Evolutionary conservation across 2,797 vertebrate species (phyloP).

Genomic region (Antennarius maculatus): DNA sequence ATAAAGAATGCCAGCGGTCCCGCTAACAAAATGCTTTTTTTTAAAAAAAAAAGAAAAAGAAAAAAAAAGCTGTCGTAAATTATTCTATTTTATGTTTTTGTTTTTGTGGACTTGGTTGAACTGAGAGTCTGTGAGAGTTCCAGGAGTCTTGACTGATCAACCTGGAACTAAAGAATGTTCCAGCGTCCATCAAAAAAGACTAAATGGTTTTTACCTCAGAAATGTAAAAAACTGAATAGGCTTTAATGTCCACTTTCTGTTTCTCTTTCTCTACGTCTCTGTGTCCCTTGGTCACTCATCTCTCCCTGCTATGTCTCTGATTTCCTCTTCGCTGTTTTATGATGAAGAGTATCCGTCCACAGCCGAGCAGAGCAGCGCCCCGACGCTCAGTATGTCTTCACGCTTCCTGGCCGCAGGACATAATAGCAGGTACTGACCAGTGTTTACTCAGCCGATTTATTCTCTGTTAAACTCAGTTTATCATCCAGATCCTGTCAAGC

Average conservation of each 20-base stretch:
- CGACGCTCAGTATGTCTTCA: slow-evolving; percentile 87
- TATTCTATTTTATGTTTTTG: too few relatives aligned
- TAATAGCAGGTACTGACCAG: slow-evolving; percentile 83
- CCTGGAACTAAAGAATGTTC: background rate
- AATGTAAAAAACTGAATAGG: slow-evolving; percentile 4
- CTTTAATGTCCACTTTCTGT: slow-evolving; percentile 13
- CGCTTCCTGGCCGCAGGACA: slow-evolving; percentile 84
- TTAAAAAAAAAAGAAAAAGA: too few relatives aligned
- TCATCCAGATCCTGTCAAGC: slow-evolving; percentile 16
- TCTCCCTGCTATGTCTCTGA: slow-evolving; percentile 8
- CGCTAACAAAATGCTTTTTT: too few relatives aligned
- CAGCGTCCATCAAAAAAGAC: background rate
- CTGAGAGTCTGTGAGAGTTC: too few relatives aligned
- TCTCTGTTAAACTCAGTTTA: slow-evolving; percentile 47
- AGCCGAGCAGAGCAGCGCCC: slow-evolving; percentile 75
- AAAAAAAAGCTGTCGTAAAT: too few relatives aligned
- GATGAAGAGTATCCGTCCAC: slow-evolving; percentile 27
- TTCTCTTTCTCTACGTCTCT: slow-evolving; percentile 4
- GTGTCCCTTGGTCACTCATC: background rate
- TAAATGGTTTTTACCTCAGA: too few relatives aligned
- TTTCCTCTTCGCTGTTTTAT: background rate
- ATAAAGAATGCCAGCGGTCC: too few relatives aligned
- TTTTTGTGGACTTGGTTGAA: too few relatives aligned
- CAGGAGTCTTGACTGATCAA: background rate
- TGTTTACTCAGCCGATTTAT: slow-evolving; percentile 38